Evolutionary conservation across 2,797 vertebrate genomes (phyloP).

Genomic region (Darevskia nairensis): DNA sequence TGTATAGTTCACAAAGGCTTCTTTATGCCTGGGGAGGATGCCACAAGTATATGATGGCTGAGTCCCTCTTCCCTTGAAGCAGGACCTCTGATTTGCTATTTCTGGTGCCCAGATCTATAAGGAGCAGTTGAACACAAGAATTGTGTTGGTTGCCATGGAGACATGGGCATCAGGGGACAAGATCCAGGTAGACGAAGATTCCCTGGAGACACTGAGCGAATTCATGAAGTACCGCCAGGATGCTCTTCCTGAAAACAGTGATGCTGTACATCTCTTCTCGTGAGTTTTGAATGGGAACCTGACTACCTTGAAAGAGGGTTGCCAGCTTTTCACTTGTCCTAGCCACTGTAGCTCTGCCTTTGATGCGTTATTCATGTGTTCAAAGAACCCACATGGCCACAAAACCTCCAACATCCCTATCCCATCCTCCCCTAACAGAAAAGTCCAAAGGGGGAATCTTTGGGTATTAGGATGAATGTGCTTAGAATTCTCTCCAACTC

Average conservation of each 20-base stretch:
- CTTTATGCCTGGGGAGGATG: background rate
- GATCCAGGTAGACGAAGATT: slow-evolving; percentile 86
- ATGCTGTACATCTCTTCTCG: slow-evolving; percentile 93
- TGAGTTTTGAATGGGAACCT: slow-evolving; percentile 73
- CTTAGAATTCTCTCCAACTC: background rate
- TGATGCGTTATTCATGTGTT: background rate
- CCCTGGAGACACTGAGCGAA: slow-evolving; percentile 86
- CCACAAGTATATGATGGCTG: no score
- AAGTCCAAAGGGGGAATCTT: background rate
- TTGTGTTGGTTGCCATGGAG: slow-evolving; percentile 95
- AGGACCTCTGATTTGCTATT: background rate
- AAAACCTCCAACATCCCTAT: background rate
- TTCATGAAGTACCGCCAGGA: slow-evolving; percentile 92
- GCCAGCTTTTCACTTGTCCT: background rate
- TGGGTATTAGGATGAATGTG: background rate
- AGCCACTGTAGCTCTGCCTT: background rate
- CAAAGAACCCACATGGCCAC: background rate
- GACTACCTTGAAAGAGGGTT: background rate
- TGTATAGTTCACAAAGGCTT: no score
- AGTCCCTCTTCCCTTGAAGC: accelerated
- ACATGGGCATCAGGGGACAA: slow-evolving; percentile 90
- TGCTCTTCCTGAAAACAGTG: slow-evolving; percentile 86
- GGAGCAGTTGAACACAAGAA: slow-evolving; percentile 94
- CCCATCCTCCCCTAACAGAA: background rate
- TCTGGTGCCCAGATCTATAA: slow-evolving; percentile 86